A percentile compares a stretch with the other conserved stretches of the same genome.
Conservation (phyloP, 2,113 vertebrate species). For the Malaclemys terrapin region DNA sequence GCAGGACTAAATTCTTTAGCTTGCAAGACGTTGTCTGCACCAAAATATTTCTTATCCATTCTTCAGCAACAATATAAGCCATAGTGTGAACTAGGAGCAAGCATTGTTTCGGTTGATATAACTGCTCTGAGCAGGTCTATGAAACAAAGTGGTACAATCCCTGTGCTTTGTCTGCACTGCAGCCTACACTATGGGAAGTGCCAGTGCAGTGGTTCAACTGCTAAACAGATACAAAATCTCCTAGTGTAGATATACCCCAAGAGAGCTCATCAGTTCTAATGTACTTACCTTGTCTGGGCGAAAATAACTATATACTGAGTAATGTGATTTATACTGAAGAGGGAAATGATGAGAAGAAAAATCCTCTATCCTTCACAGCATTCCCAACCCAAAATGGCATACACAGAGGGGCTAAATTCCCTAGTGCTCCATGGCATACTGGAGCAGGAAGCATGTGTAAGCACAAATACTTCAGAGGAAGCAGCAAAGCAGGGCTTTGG, state of each 20-base stretch:
- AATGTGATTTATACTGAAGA: not conserved
- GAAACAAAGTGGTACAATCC: constrained; percentile 1
- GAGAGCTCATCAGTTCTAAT: not conserved
- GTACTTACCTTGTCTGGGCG: not conserved
- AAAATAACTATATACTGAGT: not conserved
- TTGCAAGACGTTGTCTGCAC: not conserved
- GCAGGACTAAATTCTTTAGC: not conserved
- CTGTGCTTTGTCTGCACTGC: not conserved
- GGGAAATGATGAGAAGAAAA: constrained; percentile 10
- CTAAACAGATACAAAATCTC: not conserved
- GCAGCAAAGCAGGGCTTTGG: not conserved
- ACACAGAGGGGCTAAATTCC: not conserved
- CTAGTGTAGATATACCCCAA: not conserved
- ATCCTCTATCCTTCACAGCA: not conserved
- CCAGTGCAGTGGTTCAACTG: not conserved
- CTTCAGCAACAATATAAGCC: not conserved
- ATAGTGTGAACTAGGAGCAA: not conserved
- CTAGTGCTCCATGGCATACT: fast-evolving
- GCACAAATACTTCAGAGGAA: not conserved
- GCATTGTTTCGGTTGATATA: not conserved
- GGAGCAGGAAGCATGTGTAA: not conserved
- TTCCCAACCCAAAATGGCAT: not conserved
- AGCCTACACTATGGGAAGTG: too few species aligned
- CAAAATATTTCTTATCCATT: not conserved
- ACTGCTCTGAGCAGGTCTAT: not conserved